These are phyloP conservation scores for Bubo scandiacus DNA, from an alignment of 2,113 vertebrate species.

Conservation along the genomic window DNA sequence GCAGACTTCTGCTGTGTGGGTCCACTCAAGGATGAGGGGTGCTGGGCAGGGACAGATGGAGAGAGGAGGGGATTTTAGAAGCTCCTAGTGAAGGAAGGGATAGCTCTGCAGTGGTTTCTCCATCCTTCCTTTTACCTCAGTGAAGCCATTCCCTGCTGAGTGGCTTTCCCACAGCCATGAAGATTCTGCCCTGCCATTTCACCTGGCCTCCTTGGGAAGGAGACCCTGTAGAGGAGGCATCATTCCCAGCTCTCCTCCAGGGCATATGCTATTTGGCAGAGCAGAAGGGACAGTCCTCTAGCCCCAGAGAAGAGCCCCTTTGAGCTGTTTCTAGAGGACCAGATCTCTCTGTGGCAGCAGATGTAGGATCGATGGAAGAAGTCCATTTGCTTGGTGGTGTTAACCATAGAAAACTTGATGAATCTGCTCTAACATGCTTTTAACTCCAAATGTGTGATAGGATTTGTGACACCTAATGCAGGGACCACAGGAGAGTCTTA, in stretches of 20 bases:
- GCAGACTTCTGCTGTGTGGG: not conserved
- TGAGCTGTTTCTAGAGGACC: not conserved
- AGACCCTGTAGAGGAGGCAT: not conserved
- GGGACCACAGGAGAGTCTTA: not conserved
- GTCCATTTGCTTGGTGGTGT: not conserved
- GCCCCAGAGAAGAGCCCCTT: not conserved
- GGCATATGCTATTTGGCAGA: not conserved
- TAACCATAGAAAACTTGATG: not conserved
- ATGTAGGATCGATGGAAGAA: not conserved
- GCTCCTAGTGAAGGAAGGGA: not conserved
- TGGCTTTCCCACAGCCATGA: not conserved
- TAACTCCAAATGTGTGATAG: not conserved
- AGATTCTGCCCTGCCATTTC: not conserved
- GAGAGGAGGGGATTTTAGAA: not conserved
- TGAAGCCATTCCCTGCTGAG: not conserved
- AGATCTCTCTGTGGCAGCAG: not conserved
- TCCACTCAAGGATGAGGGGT: not conserved
- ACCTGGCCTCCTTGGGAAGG: not conserved
- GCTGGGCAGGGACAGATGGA: not conserved
- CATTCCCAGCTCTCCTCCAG: fast-evolving
- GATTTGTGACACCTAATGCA: not conserved
- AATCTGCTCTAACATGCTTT: not conserved
- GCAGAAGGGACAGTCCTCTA: not conserved
- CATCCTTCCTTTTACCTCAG: not conserved
- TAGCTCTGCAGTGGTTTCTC: not conserved